phyloP scores from a whole-genome alignment of 2,888 invertebrate species.

The Cryptocheilus praepositus region DNA sequence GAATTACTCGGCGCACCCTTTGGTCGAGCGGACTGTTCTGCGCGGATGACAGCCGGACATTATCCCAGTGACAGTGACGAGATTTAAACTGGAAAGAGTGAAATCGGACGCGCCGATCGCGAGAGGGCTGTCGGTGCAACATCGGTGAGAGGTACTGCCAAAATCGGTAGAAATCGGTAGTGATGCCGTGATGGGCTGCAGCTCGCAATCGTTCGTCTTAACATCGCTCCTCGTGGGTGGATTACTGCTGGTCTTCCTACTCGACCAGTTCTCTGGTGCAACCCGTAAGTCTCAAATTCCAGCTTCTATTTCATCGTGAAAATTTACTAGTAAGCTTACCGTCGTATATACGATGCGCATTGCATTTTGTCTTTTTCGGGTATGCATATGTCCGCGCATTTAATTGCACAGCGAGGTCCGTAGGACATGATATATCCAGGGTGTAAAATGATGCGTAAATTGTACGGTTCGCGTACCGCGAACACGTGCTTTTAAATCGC shows the following conservation, averaged over 20 bases:
- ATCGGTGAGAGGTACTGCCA: too few relatives aligned
- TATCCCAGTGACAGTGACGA: slow-evolving; percentile 48
- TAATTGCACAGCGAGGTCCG: slow-evolving; percentile 2
- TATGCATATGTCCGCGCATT: background rate
- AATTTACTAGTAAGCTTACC: too few relatives aligned
- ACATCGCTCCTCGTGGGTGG: slow-evolving; percentile 64
- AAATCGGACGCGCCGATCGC: too few relatives aligned
- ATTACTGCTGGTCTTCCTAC: slow-evolving; percentile 58
- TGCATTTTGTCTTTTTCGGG: too few relatives aligned
- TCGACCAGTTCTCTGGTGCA: slow-evolving; percentile 60
- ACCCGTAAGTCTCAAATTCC: slow-evolving; percentile 59
- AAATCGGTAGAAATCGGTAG: slow-evolving; percentile 39
- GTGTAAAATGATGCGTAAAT: slow-evolving; percentile 3
- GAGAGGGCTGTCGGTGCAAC: too few relatives aligned
- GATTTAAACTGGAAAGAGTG: slow-evolving; percentile 21
- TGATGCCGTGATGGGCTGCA: slow-evolving; percentile 71
- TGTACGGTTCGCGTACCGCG: background rate
- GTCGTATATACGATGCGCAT: too few relatives aligned
- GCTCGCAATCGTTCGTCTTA: slow-evolving; percentile 64
- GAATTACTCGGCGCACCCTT: slow-evolving; percentile 37
- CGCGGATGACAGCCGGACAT: slow-evolving; percentile 49
- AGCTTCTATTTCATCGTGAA: background rate
- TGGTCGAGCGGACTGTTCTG: slow-evolving; percentile 39
- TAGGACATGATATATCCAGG: background rate
- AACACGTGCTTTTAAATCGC: slow-evolving; percentile 6